Evolutionary conservation across 2,888 invertebrate species (phyloP).

Genomic region (Tortricodes alternella): DNA sequence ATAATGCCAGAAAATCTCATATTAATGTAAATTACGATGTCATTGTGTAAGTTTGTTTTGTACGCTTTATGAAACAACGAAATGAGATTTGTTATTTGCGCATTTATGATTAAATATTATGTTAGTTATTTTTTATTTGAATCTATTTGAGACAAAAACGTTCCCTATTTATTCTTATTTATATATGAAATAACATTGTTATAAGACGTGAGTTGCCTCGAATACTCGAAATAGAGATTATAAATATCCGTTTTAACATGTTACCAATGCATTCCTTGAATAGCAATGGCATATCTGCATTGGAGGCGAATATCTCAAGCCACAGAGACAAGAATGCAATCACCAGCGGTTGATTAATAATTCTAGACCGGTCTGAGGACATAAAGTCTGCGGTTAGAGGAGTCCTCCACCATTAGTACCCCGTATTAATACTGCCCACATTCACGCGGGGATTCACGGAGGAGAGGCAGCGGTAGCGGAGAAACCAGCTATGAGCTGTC

Average conservation of each 20-base stretch:
- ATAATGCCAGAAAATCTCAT: constrained; percentile 71
- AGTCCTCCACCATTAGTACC: constrained; percentile 64
- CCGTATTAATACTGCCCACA: constrained; percentile 76
- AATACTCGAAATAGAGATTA: no score
- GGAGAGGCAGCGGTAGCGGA: neutral
- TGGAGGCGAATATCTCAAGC: constrained; percentile 34
- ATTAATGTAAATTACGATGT: constrained; percentile 70
- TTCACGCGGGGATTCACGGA: constrained; percentile 37
- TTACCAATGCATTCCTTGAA: constrained; percentile 46
- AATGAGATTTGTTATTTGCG: neutral
- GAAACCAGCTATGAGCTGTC: neutral
- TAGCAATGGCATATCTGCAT: constrained; percentile 57
- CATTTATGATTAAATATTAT: no score
- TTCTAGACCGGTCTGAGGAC: constrained; percentile 76
- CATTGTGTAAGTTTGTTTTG: constrained; percentile 55
- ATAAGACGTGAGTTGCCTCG: no score
- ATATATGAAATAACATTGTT: no score
- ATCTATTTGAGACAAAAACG: no score
- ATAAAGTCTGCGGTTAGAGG: constrained; percentile 72
- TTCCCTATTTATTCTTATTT: no score
- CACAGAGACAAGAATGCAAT: constrained; percentile 62
- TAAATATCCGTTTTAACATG: no score
- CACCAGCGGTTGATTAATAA: constrained; percentile 78
- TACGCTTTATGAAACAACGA: neutral
- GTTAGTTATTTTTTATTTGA: no score